These are phyloP conservation scores for Monochamus saltuarius DNA, from an alignment of 1,140 invertebrate species.

Conservation along the genomic window DNA sequence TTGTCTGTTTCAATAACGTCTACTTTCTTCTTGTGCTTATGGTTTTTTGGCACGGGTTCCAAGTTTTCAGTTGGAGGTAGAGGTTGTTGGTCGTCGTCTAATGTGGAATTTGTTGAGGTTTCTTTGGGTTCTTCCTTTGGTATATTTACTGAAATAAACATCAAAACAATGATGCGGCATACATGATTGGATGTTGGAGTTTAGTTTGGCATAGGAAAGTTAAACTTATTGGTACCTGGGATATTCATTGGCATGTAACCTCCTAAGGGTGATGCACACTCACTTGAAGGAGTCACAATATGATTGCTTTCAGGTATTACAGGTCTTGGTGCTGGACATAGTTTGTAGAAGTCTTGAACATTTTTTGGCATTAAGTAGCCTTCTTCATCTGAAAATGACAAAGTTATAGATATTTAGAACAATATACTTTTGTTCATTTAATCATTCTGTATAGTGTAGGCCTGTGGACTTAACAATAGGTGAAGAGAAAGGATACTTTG, in stretches of 20 bases:
- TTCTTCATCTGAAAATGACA: slow-evolving; percentile 45
- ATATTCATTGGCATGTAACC: slow-evolving; percentile 42
- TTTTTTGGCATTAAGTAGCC: slow-evolving; percentile 55
- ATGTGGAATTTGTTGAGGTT: slow-evolving; percentile 6
- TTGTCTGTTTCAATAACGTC: slow-evolving; percentile 49
- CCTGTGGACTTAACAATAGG: no score
- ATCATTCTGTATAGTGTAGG: no score
- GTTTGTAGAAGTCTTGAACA: slow-evolving; percentile 36
- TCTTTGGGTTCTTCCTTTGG: slow-evolving; percentile 10
- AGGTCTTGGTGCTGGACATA: slow-evolving; percentile 38
- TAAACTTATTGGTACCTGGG: slow-evolving; percentile 20
- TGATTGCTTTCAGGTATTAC: slow-evolving; percentile 23
- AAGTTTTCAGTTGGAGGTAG: background rate
- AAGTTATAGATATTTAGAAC: background rate
- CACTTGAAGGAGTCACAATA: slow-evolving; percentile 19
- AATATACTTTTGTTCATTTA: no score
- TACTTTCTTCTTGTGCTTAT: slow-evolving; percentile 1
- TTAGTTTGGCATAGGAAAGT: background rate
- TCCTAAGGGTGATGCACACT: slow-evolving; percentile 17
- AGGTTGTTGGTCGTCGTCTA: slow-evolving; percentile 2
- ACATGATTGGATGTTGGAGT: no score
- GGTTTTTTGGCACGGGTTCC: slow-evolving; percentile 3
- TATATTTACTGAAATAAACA: slow-evolving; percentile 9
- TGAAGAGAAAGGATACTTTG: no score
- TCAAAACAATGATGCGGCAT: no score